Evolutionary conservation across 2,797 vertebrate genomes (phyloP).

Genomic region (Miichthys miiuy): DNA sequence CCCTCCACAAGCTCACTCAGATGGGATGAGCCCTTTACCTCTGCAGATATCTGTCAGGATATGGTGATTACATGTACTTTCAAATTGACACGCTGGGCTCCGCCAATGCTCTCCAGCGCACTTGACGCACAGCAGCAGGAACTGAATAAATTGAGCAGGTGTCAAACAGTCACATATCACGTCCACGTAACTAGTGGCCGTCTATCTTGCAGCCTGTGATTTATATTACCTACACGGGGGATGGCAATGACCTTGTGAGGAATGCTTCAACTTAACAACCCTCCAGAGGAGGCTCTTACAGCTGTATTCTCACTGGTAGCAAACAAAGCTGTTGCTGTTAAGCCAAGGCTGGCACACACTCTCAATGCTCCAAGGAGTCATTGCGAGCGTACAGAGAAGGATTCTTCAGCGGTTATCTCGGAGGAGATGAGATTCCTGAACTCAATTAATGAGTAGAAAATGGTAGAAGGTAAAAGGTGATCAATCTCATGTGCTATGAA

Average conservation of each 20-base stretch:
- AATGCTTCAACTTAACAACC: conserved; percentile 63
- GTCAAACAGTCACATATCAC: conserved; percentile 59
- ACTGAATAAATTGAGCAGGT: conserved; percentile 51
- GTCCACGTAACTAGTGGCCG: conserved; percentile 23
- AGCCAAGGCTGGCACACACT: conserved; percentile 44
- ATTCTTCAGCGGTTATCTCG: conserved; percentile 19
- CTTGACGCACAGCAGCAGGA: conserved; percentile 18
- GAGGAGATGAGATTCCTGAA: conserved; percentile 51
- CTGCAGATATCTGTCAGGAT: conserved; percentile 35
- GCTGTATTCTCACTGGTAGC: conserved; percentile 41
- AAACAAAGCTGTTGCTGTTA: conserved; percentile 62
- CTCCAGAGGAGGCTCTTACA: conserved; percentile 43
- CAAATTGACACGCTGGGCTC: background rate
- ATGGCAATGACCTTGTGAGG: conserved; percentile 70
- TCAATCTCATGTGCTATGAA: conserved; percentile 51
- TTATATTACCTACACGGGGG: conserved; percentile 54
- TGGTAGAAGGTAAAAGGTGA: conserved; percentile 59
- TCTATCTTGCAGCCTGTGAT: conserved; percentile 62
- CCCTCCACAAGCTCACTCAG: conserved; percentile 3
- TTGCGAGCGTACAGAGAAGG: conserved; percentile 20
- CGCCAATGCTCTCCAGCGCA: background rate
- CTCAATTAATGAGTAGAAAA: conserved; percentile 66
- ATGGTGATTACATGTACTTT: conserved; percentile 46
- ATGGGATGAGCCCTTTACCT: conserved; percentile 12
- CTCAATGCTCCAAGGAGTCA: conserved; percentile 48